These are phyloP conservation scores for Sebastes schlegelii DNA, from an alignment of 2,113 vertebrate species.

Conservation along the genomic window DNA sequence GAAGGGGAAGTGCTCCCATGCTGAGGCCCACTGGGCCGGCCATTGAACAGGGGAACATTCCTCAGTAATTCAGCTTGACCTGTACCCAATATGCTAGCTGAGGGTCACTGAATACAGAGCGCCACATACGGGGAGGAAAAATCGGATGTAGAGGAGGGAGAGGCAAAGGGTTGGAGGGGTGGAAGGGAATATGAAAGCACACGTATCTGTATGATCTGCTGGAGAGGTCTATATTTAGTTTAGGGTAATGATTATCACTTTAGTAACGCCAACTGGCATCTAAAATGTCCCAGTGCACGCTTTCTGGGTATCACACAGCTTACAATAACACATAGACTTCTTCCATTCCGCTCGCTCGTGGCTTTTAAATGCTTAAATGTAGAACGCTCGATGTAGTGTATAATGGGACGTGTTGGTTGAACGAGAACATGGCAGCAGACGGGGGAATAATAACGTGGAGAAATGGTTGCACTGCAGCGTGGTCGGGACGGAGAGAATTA, in stretches of 20 bases:
- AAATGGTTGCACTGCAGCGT: constrained; percentile 39
- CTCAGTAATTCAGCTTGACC: constrained; percentile 87
- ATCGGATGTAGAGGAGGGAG: constrained; percentile 60
- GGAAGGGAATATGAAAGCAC: constrained; percentile 32
- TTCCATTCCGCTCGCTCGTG: neutral
- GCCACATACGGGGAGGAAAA: constrained; percentile 52
- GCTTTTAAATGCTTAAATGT: constrained; percentile 37
- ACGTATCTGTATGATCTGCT: constrained; percentile 2
- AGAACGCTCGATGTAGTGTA: constrained; percentile 26
- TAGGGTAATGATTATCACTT: constrained; percentile 15
- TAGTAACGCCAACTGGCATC: constrained; percentile 6
- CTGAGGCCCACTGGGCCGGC: constrained; percentile 67
- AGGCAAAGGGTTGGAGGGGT: constrained; percentile 30
- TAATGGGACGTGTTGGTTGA: constrained; percentile 7
- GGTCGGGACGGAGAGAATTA: constrained; percentile 68
- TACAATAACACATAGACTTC: neutral
- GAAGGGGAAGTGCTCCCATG: constrained; percentile 77
- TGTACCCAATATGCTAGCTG: constrained; percentile 55
- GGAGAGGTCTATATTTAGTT: neutral
- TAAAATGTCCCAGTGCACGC: neutral
- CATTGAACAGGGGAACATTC: constrained; percentile 77
- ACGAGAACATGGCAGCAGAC: neutral
- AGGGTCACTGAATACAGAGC: constrained; percentile 59
- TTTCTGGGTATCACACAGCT: neutral
- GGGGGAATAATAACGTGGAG: constrained; percentile 18